Conservation (phyloP, 2,113 vertebrate species). For the Edolisoma coerulescens region DNA sequence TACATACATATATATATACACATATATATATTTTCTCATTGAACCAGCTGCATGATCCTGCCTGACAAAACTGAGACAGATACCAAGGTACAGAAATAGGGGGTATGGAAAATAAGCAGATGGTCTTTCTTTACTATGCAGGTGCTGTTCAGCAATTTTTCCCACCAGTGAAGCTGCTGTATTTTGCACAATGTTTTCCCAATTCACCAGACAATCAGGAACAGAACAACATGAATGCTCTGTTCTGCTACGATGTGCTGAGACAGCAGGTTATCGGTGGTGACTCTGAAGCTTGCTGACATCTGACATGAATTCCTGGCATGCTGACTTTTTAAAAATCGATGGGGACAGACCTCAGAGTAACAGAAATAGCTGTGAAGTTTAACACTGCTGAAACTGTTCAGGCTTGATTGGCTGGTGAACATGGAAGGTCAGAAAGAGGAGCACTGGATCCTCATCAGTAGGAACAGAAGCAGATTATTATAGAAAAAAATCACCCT, state of each 20-base stretch:
- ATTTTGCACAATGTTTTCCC: slow-evolving; percentile 70
- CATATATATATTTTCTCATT: too few species aligned
- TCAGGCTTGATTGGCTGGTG: slow-evolving; percentile 62
- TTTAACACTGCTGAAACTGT: slow-evolving; percentile 64
- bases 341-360: slow-evolving; percentile 68
- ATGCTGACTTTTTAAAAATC: slow-evolving; percentile 68
- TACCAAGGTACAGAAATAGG: neutral
- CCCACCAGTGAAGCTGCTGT: slow-evolving; percentile 53
- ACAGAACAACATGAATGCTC: slow-evolving; percentile 48
- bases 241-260: slow-evolving; percentile 61
- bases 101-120: slow-evolving; percentile 52
- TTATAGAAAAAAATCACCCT: slow-evolving; percentile 48
- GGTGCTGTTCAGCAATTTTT: slow-evolving; percentile 65
- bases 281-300: slow-evolving; percentile 67
- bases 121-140: slow-evolving; percentile 65
- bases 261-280: slow-evolving; percentile 68
- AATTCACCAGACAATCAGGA: slow-evolving; percentile 72
- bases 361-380: slow-evolving; percentile 67
- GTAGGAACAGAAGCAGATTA: slow-evolving; percentile 62
- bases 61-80: neutral
- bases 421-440: slow-evolving; percentile 65
- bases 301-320: slow-evolving; percentile 74
- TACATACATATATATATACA: neutral
- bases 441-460: slow-evolving; percentile 64
- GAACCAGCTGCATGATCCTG: neutral